These are phyloP conservation scores for Hydrocynus forskahlii DNA, from an alignment of 2,797 vertebrate genomes.

Conservation along the genomic window DNA sequence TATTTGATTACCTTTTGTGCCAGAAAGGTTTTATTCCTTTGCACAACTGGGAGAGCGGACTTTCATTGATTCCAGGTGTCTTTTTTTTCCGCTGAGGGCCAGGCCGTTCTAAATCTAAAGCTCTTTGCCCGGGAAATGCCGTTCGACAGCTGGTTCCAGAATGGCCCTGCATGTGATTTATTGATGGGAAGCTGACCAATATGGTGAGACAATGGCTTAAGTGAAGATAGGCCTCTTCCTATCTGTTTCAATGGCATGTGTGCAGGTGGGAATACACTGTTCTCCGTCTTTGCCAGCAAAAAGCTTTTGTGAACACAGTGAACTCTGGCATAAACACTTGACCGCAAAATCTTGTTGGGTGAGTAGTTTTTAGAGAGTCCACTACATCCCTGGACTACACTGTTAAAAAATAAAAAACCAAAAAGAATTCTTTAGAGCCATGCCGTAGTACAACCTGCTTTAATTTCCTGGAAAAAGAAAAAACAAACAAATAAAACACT, in stretches of 20 bases:
- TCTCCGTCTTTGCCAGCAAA: slow-evolving; percentile 12
- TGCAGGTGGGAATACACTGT: slow-evolving; percentile 28
- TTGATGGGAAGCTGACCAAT: slow-evolving; percentile 35
- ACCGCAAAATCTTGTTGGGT: slow-evolving; percentile 22
- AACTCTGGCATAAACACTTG: slow-evolving; percentile 27
- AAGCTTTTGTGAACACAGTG: slow-evolving; percentile 34
- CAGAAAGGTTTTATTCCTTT: slow-evolving; percentile 56
- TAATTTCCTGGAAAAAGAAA: neutral
- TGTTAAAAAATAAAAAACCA: neutral
- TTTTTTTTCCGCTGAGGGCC: slow-evolving; percentile 42
- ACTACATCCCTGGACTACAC: neutral
- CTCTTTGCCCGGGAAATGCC: slow-evolving; percentile 41
- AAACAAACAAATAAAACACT: no score
- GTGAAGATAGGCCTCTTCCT: slow-evolving; percentile 13
- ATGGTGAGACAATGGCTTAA: slow-evolving; percentile 20
- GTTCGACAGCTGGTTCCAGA: slow-evolving; percentile 30
- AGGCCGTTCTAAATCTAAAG: slow-evolving; percentile 36
- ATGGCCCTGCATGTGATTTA: slow-evolving; percentile 45
- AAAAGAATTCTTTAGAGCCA: neutral
- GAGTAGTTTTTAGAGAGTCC: neutral
- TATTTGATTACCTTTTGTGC: slow-evolving; percentile 56
- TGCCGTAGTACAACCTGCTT: neutral
- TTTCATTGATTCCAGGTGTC: slow-evolving; percentile 61
- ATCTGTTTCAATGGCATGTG: slow-evolving; percentile 18
- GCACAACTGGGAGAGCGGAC: slow-evolving; percentile 40